Percentiles rank a stretch among this genome's conserved stretches.
phyloP scores from a whole-genome alignment of 2,113 vertebrate species.

The Sapajus apella region DNA sequence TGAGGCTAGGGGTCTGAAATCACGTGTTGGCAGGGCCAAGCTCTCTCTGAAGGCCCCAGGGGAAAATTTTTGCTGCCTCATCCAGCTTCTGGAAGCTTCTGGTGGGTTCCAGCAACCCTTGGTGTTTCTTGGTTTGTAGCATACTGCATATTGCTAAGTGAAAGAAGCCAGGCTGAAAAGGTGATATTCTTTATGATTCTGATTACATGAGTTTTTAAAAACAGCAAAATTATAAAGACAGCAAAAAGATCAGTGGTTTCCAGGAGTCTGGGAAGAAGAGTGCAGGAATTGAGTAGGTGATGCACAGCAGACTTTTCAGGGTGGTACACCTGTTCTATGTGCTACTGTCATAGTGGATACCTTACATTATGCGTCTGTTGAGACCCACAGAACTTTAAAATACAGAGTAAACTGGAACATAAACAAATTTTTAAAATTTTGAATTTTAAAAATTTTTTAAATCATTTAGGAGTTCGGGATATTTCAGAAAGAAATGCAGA shows the following conservation, averaged over 20 bases:
- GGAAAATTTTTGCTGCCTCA: not conserved
- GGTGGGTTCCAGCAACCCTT: not conserved
- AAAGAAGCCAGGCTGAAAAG: not conserved
- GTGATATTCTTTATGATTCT: not conserved
- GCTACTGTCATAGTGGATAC: not conserved
- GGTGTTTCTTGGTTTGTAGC: not conserved
- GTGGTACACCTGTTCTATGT: not conserved
- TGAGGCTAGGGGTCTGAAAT: not conserved
- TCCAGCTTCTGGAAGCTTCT: too few species aligned
- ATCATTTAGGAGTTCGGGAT: not conserved
- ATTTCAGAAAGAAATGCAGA: not conserved
- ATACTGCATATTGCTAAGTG: not conserved
- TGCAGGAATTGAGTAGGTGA: not conserved
- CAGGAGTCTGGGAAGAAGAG: not conserved
- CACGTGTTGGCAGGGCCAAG: not conserved
- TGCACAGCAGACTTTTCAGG: not conserved
- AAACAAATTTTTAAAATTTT: not conserved
- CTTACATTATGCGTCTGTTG: not conserved
- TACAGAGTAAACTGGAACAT: not conserved
- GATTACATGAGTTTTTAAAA: not conserved
- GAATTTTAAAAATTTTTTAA: too few species aligned
- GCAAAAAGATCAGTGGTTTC: not conserved
- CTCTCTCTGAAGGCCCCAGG: not conserved
- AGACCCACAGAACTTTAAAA: not conserved
- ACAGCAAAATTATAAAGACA: not conserved